A percentile compares a stretch with the other conserved stretches of the same genome.
Evolutionary conservation across 2,797 vertebrate species (phyloP).

Genomic region (Martes flavigula): DNA sequence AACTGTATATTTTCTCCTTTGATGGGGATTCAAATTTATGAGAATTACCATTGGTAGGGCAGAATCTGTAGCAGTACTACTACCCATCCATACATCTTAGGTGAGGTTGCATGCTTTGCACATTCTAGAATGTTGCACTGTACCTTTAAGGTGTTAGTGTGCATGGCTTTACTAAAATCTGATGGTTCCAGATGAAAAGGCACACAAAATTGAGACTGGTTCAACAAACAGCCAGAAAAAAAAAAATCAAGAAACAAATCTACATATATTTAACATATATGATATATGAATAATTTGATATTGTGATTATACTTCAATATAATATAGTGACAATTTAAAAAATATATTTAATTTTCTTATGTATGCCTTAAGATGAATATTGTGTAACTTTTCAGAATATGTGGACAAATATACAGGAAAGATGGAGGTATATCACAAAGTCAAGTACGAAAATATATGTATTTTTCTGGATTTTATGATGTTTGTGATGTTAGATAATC

Average conservation of each 20-base stretch:
- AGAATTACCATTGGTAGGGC: background rate
- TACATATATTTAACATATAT: background rate
- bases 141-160: background rate
- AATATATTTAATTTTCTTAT: background rate
- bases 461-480: constrained; percentile 27
- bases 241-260: background rate
- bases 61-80: background rate
- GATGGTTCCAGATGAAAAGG: background rate
- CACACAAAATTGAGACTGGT: background rate
- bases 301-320: background rate
- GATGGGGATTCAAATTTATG: background rate
- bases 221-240: constrained; percentile 3
- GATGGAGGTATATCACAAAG: background rate
- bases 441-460: background rate
- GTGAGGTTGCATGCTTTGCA: background rate
- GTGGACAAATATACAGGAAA: background rate
- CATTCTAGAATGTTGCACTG: background rate
- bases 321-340: background rate
- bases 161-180: background rate
- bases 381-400: background rate
- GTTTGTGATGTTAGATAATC: background rate
- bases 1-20: background rate
- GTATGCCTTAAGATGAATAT: background rate
- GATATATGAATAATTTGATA: background rate
- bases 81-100: background rate